A percentile compares a stretch with the other conserved stretches of the same genome.
These are phyloP conservation scores for Drosophila engyochracea DNA, from an alignment of 2,888 invertebrate genomes.

Conservation along the genomic window DNA sequence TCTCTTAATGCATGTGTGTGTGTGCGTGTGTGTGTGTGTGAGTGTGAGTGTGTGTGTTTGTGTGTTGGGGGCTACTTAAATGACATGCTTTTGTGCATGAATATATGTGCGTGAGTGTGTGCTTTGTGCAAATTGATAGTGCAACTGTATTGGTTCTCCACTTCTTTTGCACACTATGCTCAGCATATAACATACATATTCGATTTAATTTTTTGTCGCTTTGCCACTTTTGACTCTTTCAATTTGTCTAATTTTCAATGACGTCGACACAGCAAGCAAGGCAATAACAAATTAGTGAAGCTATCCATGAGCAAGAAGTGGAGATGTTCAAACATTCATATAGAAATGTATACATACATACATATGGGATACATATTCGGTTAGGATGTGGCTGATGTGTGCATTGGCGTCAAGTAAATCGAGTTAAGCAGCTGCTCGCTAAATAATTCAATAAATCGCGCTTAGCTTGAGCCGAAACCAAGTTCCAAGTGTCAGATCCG, in stretches of 20 bases:
- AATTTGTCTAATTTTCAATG: slow-evolving; percentile 81
- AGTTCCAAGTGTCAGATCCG: slow-evolving; percentile 40
- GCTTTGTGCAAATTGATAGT: slow-evolving; percentile 66
- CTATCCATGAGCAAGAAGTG: slow-evolving; percentile 35
- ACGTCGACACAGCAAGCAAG: slow-evolving; percentile 63
- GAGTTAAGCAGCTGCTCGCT: slow-evolving; percentile 80
- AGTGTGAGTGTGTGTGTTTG: slow-evolving; percentile 33
- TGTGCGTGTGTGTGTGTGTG: slow-evolving; percentile 35
- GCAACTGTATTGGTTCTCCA: slow-evolving; percentile 42
- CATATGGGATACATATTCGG: slow-evolving; percentile 16
- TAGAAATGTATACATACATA: neutral
- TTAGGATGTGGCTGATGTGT: slow-evolving; percentile 35
- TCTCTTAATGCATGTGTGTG: slow-evolving; percentile 54
- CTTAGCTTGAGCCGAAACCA: slow-evolving; percentile 46
- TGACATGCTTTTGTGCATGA: slow-evolving; percentile 47
- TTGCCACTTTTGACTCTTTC: slow-evolving; percentile 73
- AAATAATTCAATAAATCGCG: slow-evolving; percentile 80
- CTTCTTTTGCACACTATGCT: slow-evolving; percentile 30
- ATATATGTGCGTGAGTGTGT: slow-evolving; percentile 25
- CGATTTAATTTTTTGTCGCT: slow-evolving; percentile 39
- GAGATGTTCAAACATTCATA: slow-evolving; percentile 6
- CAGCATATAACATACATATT: neutral
- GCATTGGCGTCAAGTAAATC: slow-evolving; percentile 62
- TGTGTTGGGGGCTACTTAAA: slow-evolving; percentile 69
- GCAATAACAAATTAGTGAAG: slow-evolving; percentile 72